Base-by-base conservation (phyloP, 2,888 invertebrate species). In the Pseudanteris insignis region DNA sequence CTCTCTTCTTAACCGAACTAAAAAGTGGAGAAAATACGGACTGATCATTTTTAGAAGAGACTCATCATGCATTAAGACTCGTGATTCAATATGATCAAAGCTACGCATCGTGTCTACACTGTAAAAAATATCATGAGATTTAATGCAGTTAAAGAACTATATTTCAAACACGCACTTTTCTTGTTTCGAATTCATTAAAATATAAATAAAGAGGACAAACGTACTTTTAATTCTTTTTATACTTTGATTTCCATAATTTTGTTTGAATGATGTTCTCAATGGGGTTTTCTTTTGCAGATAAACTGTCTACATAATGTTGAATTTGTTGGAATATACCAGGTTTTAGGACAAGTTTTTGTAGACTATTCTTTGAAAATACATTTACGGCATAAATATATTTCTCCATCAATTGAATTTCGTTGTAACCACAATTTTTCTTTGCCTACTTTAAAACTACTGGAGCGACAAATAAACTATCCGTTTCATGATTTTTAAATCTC, bases 231-330 rank as follows among this genome's bases (percentile, higher is more conserved):
- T 30, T 8, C 12, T 32, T 9, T 18, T 33, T 5, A 33, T 44
- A 44, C 21, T 33, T 44, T 29, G 15, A 7, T n/a, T 25, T 25
- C 44, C 44, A 44, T n/a, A 44, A 24, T 21, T 44, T 5, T 1
- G 33, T 30, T 18, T 44, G 21, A n/a, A 44, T 14, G 7, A 44
- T 25, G 14, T 44, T 44, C 1, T 32, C 32, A 12, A 44, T 8
- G 8, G 8, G 13, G n/a, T 9, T 24, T 8, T 10, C 10, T 4
- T 3, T 18, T 30, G 2, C 12, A 11, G 5, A n/a, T 30, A 30
- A 11, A 12, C 12, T 30, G 4, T 30, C 30, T 11, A 30, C 12
- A 30, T 11, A 30, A n/a, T 12, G 10, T 9, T n/a, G 2, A 21
- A 44, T 33, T 25, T 44, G 10, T 8, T 32, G 4, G 7, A n/a